Evolutionary conservation across 1,140 invertebrate species (phyloP), one percentile per base, ranked within the genome.

Genomic region (Bombus impatiens): DNA sequence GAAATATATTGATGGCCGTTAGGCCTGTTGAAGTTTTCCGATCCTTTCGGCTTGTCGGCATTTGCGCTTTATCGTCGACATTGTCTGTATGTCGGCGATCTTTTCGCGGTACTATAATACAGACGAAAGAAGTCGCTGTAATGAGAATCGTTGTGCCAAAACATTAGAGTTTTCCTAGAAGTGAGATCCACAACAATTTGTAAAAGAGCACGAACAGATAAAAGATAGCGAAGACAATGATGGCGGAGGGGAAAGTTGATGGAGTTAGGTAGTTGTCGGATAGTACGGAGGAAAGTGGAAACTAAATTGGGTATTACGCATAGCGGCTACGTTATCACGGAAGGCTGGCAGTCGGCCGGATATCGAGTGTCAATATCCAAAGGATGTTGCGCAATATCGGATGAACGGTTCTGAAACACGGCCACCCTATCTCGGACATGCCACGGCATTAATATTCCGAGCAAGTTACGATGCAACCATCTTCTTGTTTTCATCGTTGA

Each of bases 361-460:
- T 80, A 74, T 82, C 70, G 70, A 59, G 47, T 59, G 79, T 82
- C 79, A 82, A 82, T 72, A 57, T 81, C 70, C 44, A 68, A 57
- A 10, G 47, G 35, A 53, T 57, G 79, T 42, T 28, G 22, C 1
- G 53, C 70, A 57, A 74, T 82, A 82, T 82, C 80, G n/a, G 28
- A 42, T n/a, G 40, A 68, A 80, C 35, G 40, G 15, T 81, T 35
- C 53, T 28, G 15, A 22, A 57, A 37, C 35, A 35, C 47, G 3
- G 18, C 5, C 28, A 12, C 10, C 35, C 32, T 37, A 70, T 80
- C 35, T n/a, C 44, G 62, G 65, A 65, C 59, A 25, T 62, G 1
- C 75, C 12, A 15, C 28, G 8, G 22, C 68, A 44, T 72, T 72
- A 44, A 62, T 70, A 80, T 59, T 74, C 37, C 80, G 37, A n/a